Conservation (phyloP, 2,797 vertebrate species). For the Falco naumanni region DNA sequence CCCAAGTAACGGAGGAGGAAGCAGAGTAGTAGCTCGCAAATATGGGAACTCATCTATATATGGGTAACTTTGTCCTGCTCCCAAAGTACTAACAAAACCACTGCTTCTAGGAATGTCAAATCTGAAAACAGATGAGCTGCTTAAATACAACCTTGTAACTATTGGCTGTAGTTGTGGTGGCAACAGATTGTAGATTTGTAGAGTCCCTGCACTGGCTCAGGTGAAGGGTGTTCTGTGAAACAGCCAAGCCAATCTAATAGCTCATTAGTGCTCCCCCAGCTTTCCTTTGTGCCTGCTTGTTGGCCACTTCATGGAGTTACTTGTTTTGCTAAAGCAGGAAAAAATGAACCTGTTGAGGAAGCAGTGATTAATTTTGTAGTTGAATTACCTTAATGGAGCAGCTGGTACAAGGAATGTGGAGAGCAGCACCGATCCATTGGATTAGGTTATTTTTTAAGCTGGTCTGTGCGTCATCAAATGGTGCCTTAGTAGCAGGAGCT, state of each 20-base stretch:
- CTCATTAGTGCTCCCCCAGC: neutral
- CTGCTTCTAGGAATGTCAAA: neutral
- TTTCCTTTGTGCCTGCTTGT: neutral
- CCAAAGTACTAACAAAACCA: neutral
- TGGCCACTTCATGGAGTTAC: neutral
- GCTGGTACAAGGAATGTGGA: neutral
- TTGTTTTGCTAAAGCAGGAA: neutral
- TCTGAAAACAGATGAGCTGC: neutral
- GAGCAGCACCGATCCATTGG: neutral
- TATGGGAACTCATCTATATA: rapidly evolving
- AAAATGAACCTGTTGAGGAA: neutral
- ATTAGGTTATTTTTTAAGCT: neutral
- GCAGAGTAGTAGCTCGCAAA: neutral
- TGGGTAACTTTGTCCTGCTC: neutral
- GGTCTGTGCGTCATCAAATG: neutral
- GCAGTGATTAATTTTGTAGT: neutral
- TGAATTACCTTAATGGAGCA: neutral
- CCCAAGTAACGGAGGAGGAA: neutral
- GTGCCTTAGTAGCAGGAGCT: neutral
- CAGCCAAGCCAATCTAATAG: neutral
- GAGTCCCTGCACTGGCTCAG: neutral
- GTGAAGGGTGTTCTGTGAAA: neutral
- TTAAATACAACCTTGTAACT: neutral
- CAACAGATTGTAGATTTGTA: neutral
- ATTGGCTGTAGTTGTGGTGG: neutral